Evolutionary conservation across 1,140 invertebrate species (phyloP).

Genomic region (Ceratitis capitata): DNA sequence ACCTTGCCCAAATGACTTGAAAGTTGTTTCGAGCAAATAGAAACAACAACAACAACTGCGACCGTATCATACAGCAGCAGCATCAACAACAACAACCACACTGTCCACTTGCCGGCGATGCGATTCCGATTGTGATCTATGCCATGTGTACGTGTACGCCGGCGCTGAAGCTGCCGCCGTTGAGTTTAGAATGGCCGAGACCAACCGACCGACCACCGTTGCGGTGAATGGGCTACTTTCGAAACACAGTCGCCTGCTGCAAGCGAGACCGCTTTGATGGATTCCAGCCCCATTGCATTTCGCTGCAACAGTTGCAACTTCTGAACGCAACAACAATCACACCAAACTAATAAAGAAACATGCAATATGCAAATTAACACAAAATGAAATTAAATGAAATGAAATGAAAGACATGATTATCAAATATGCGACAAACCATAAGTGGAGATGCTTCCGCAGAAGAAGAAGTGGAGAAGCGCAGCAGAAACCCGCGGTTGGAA

Average conservation of each 20-base stretch:
- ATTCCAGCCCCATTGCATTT: neutral
- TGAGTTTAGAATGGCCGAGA: conserved; percentile 4
- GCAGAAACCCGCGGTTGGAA: no score
- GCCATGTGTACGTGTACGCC: no score
- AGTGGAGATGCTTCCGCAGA: no score
- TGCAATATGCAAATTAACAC: neutral
- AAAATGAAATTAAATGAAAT: neutral
- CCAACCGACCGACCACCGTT: no score
- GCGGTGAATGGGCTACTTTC: conserved; percentile 8
- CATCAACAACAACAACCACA: neutral
- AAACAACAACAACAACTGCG: neutral
- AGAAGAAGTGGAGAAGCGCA: no score
- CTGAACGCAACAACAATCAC: neutral
- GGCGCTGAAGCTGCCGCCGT: no score
- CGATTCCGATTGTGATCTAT: conserved; percentile 9
- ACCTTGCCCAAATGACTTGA: conserved; percentile 34
- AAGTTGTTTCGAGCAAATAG: conserved; percentile 20
- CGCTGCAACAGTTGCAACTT: neutral
- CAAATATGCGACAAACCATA: no score
- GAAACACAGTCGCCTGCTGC: neutral
- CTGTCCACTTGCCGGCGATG: neutral
- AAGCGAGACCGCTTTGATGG: neutral
- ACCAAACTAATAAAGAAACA: neutral
- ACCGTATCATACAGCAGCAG: neutral
- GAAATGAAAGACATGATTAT: no score